Conservation (phyloP, 2,797 vertebrate genomes). For the Tangara arthus region DNA sequence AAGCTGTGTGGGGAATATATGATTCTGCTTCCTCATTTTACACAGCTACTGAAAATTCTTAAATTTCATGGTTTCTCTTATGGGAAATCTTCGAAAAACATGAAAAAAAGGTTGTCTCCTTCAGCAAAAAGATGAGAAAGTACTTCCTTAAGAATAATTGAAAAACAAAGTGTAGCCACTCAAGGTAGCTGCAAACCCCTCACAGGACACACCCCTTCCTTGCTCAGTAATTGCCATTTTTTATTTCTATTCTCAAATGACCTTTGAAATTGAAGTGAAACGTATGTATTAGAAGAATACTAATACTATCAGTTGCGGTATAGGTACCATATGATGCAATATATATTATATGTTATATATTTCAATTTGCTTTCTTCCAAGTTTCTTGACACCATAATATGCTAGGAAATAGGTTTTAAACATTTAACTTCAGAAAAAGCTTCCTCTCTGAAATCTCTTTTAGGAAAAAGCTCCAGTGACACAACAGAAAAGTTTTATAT, state of each 20-base stretch:
- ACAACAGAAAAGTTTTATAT: slow-evolving; percentile 1
- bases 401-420: slow-evolving; percentile 33
- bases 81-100: background rate
- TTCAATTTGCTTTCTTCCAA: slow-evolving; percentile 17
- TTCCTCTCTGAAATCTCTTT: slow-evolving; percentile 28
- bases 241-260: background rate
- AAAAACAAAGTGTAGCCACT: background rate
- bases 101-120: background rate
- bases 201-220: background rate
- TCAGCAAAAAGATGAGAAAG: background rate
- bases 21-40: background rate
- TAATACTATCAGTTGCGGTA: background rate
- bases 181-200: background rate
- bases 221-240: background rate
- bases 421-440: slow-evolving; percentile 45
- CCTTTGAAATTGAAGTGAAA: background rate
- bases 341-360: background rate
- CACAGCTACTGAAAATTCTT: background rate
- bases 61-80: background rate
- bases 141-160: background rate
- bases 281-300: background rate
- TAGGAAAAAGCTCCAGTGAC: background rate
- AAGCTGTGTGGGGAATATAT: background rate
- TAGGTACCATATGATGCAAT: background rate
- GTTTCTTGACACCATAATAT: slow-evolving; percentile 3